phyloP scores from a whole-genome alignment of 2,797 vertebrate species.

The Hafferia zeledoni region DNA sequence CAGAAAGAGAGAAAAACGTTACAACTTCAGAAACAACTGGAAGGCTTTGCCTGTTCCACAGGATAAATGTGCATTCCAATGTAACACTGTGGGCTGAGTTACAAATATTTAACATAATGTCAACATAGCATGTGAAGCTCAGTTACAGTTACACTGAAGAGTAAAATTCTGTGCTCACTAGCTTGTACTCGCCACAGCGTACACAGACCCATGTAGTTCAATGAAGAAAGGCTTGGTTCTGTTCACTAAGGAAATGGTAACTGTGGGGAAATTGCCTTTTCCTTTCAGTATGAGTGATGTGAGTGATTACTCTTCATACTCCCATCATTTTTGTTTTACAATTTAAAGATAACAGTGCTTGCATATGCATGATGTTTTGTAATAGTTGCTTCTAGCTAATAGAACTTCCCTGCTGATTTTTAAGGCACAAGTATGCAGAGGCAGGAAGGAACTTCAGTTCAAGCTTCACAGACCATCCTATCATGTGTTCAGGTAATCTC shows the following conservation, averaged over 20 bases:
- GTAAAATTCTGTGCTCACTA: neutral
- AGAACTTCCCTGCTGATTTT: neutral
- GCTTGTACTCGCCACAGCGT: neutral
- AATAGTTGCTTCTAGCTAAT: neutral
- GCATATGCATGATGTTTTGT: neutral
- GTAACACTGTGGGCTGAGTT: neutral
- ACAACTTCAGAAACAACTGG: neutral
- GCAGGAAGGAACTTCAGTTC: neutral
- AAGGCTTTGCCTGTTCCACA: neutral
- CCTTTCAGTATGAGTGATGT: neutral
- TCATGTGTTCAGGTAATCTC: neutral
- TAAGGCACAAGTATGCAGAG: neutral
- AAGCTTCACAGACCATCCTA: neutral
- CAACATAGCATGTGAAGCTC: neutral
- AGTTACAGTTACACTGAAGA: neutral
- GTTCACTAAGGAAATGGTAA: neutral
- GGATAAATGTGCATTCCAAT: neutral
- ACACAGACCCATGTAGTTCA: neutral
- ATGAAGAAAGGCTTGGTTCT: neutral
- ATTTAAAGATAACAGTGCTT: neutral
- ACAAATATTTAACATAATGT: neutral
- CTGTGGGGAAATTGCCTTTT: neutral
- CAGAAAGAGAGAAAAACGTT: neutral
- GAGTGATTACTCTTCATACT: neutral
- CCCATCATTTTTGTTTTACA: neutral